Evolutionary conservation across 1,140 invertebrate genomes (phyloP).

Genomic region (Drosophila hydei): DNA sequence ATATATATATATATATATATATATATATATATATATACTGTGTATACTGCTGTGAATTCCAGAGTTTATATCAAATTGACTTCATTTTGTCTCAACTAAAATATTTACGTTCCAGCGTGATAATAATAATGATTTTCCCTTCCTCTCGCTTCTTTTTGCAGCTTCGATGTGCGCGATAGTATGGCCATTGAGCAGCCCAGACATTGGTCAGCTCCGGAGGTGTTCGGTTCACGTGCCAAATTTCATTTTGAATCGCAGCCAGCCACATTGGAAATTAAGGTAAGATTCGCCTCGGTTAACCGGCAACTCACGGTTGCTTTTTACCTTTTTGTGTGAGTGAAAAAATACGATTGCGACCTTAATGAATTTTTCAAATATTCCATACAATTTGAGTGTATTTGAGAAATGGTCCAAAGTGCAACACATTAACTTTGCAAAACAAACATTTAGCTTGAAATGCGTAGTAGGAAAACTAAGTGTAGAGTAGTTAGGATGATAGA

Average conservation of each 20-base stretch:
- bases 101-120: constrained; percentile 51
- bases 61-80: constrained; percentile 56
- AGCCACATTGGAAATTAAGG: constrained; percentile 88
- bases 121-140: constrained; percentile 59
- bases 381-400: constrained; percentile 20
- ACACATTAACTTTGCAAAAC: no score
- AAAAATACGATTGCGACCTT: constrained; percentile 2
- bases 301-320: constrained; percentile 18
- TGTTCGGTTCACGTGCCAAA: constrained; percentile 91
- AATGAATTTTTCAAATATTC: constrained; percentile 41
- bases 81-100: constrained; percentile 49
- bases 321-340: constrained; percentile 6
- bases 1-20: constrained; percentile 54
- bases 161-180: constrained; percentile 91
- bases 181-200: constrained; percentile 87
- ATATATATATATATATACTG: constrained; percentile 42
- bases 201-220: constrained; percentile 91
- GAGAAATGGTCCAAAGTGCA: no score
- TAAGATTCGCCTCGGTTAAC: constrained; percentile 47
- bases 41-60: no score
- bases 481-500: neutral
- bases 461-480: neutral
- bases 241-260: constrained; percentile 89
- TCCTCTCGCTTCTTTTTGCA: constrained; percentile 84
- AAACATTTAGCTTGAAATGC: no score